Conservation (phyloP, 2,888 invertebrate species). For the Macaria liturata region DNA sequence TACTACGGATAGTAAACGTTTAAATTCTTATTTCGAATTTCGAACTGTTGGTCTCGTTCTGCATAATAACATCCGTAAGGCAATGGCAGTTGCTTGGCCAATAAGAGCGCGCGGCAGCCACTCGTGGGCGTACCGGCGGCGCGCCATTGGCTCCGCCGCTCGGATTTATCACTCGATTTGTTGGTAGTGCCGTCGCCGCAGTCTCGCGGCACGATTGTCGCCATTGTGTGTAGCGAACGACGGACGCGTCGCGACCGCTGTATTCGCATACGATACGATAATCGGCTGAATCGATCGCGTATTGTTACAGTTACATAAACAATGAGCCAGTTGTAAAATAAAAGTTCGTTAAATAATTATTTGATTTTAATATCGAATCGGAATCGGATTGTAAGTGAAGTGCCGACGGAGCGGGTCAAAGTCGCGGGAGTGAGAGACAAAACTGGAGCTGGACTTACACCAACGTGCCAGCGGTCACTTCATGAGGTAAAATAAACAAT, state of each 20-base stretch:
- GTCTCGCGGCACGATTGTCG: slow-evolving; percentile 79
- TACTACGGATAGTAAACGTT: slow-evolving; percentile 69
- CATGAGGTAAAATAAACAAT: slow-evolving; percentile 81
- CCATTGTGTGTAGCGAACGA: slow-evolving; percentile 73
- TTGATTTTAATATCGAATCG: background rate
- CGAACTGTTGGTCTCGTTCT: slow-evolving; percentile 79
- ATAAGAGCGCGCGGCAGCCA: slow-evolving; percentile 63
- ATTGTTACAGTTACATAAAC: slow-evolving; percentile 50
- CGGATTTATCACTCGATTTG: slow-evolving; percentile 80
- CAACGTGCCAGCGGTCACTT: slow-evolving; percentile 91
- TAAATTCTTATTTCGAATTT: slow-evolving; percentile 78
- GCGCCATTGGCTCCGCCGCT: slow-evolving; percentile 65
- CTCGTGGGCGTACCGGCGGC: slow-evolving; percentile 75
- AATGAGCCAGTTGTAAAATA: slow-evolving; percentile 48
- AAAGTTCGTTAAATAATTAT: slow-evolving; percentile 1
- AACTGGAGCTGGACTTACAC: slow-evolving; percentile 90
- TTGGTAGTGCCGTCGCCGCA: slow-evolving; percentile 73
- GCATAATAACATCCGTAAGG: slow-evolving; percentile 82
- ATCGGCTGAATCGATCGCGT: slow-evolving; percentile 62
- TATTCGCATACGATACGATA: slow-evolving; percentile 68
- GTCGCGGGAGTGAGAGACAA: slow-evolving; percentile 72
- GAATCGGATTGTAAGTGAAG: slow-evolving; percentile 47
- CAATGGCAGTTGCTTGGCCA: slow-evolving; percentile 81
- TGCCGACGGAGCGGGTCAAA: slow-evolving; percentile 55
- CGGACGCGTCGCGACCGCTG: slow-evolving; percentile 66